Evolutionary conservation across 1,140 invertebrate genomes (phyloP).

Genomic region (Riptortus pedestris): DNA sequence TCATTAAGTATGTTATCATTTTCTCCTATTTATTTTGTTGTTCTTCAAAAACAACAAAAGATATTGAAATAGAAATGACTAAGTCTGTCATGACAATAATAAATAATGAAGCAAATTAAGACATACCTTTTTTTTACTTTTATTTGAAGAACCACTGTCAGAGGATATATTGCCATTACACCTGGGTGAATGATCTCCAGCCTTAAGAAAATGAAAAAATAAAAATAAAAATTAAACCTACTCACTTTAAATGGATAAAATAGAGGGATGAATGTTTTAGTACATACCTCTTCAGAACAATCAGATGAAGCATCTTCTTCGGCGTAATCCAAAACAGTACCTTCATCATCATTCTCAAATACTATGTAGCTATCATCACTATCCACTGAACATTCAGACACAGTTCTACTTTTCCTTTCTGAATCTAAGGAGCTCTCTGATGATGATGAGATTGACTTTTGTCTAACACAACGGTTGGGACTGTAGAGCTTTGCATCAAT

Average conservation of each 20-base stretch:
- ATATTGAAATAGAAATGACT: too few species aligned
- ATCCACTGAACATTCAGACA: conserved; percentile 38
- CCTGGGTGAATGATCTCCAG: too few species aligned
- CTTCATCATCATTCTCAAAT: conserved; percentile 33
- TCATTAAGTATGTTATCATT: too few species aligned
- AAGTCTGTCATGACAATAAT: too few species aligned
- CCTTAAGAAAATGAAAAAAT: not conserved
- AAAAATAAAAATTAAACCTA: not conserved
- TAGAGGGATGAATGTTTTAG: not conserved
- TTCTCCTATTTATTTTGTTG: too few species aligned
- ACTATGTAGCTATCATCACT: conserved; percentile 40
- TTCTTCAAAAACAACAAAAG: too few species aligned
- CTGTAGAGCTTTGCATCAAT: not conserved
- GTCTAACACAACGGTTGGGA: not conserved
- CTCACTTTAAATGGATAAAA: not conserved
- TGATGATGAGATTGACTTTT: not conserved
- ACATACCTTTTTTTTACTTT: too few species aligned
- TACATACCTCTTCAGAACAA: conserved; percentile 20
- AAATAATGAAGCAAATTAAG: too few species aligned
- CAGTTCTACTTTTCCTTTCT: not conserved
- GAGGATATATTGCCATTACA: too few species aligned
- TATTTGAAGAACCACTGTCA: too few species aligned
- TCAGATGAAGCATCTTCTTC: conserved; percentile 24
- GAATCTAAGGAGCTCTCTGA: not conserved
- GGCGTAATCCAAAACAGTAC: conserved; percentile 28